Percentiles rank a stretch among this genome's conserved stretches.
These are phyloP conservation scores for Amphiprion ocellaris DNA, from an alignment of 2,113 vertebrate species.

Conservation along the genomic window DNA sequence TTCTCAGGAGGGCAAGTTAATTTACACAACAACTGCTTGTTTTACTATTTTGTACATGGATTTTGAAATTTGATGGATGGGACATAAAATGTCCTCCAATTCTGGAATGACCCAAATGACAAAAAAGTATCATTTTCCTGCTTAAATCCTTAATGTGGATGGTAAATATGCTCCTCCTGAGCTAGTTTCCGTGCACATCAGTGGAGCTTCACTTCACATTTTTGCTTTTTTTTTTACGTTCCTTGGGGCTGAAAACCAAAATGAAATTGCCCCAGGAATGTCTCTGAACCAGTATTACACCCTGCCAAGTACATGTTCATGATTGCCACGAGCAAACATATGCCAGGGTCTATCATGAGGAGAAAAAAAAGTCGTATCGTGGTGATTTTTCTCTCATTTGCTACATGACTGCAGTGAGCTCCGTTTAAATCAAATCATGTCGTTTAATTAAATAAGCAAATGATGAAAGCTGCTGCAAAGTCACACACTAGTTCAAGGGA, in stretches of 20 bases:
- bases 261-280: conserved; percentile 36
- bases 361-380: neutral
- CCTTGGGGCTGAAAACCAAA: conserved; percentile 24
- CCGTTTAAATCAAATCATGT: conserved; percentile 4
- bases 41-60: too few species aligned
- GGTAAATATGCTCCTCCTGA: neutral
- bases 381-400: neutral
- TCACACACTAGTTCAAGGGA: neutral
- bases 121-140: neutral
- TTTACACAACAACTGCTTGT: too few species aligned
- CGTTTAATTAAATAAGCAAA: conserved; percentile 10
- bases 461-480: conserved; percentile 9
- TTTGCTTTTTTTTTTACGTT: conserved; percentile 3
- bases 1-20: too few species aligned
- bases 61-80: too few species aligned
- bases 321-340: conserved; percentile 60
- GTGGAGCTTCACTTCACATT: neutral
- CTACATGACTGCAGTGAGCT: conserved; percentile 21
- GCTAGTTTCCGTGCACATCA: neutral
- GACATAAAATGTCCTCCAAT: too few species aligned
- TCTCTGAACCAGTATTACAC: conserved; percentile 16
- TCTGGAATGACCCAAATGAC: neutral
- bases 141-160: neutral
- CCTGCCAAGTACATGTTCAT: conserved; percentile 29
- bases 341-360: conserved; percentile 1